Percentiles rank a stretch among this genome's conserved stretches.
Evolutionary conservation across 2,888 invertebrate genomes (phyloP).

Genomic region (Pseudanteris insignis): DNA sequence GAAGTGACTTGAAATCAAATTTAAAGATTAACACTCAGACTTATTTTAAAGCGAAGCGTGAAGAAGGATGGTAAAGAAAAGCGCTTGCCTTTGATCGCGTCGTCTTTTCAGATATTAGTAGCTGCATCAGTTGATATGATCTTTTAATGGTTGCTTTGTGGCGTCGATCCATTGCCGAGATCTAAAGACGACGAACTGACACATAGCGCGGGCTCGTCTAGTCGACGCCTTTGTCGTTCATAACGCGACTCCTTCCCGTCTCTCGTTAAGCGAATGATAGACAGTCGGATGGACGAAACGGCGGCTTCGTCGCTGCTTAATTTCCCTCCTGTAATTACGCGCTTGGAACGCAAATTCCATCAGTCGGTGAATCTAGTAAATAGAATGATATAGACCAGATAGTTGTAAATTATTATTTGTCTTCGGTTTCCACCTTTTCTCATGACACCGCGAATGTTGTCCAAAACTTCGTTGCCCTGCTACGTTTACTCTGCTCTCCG

Average conservation of each 20-base stretch:
- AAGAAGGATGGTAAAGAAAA: conserved; percentile 21
- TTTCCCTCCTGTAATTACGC: conserved; percentile 68
- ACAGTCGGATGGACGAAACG: conserved; percentile 55
- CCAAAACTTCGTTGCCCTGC: too few relatives aligned
- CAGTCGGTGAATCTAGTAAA: conserved; percentile 40
- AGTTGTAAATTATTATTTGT: conserved; percentile 38
- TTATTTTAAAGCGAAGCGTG: conserved; percentile 42
- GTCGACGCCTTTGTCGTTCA: conserved; percentile 53
- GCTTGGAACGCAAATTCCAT: conserved; percentile 47
- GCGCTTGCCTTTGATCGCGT: conserved; percentile 34
- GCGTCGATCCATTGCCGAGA: conserved; percentile 63
- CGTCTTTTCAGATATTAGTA: conserved; percentile 52
- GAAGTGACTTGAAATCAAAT: not conserved
- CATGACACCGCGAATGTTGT: too few relatives aligned
- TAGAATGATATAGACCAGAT: conserved; percentile 36
- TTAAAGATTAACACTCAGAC: conserved; percentile 19
- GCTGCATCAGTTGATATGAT: conserved; percentile 63
- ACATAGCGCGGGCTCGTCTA: conserved; percentile 43
- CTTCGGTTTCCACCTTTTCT: too few relatives aligned
- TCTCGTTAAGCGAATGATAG: conserved; percentile 53
- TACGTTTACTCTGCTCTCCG: too few relatives aligned
- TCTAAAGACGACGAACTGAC: conserved; percentile 54
- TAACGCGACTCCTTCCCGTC: conserved; percentile 53
- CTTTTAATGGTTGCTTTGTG: conserved; percentile 67
- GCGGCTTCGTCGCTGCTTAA: conserved; percentile 67